Evolutionary conservation across 2,888 invertebrate genomes (phyloP).

Genomic region (Chirona hameri): DNA sequence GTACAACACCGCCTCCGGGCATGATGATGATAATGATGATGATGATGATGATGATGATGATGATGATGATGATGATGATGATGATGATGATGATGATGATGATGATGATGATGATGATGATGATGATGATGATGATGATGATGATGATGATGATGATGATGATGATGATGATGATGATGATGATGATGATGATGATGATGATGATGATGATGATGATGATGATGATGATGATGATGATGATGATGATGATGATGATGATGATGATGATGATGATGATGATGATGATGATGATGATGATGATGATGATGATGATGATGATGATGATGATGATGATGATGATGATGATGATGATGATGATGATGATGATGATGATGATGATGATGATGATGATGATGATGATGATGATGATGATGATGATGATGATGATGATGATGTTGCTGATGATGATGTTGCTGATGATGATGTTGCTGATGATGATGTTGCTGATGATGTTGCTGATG

Average conservation of each 20-base stretch:
- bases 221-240: slow-evolving; percentile 14
- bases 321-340: slow-evolving; percentile 29
- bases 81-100: not conserved
- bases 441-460: no score
- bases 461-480: no score
- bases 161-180: slow-evolving; percentile 24
- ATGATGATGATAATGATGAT: slow-evolving; percentile 7
- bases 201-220: slow-evolving; percentile 24
- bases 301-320: not conserved
- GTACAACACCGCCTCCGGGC: not conserved
- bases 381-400: slow-evolving; percentile 30
- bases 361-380: slow-evolving; percentile 13
- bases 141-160: slow-evolving; percentile 22
- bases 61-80: not conserved
- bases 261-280: slow-evolving; percentile 8
- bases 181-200: slow-evolving; percentile 7
- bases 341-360: slow-evolving; percentile 14
- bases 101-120: not conserved
- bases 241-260: not conserved
- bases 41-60: slow-evolving; percentile 11
- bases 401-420: slow-evolving; percentile 22
- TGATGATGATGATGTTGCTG: not conserved
- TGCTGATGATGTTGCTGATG: no score
- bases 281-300: slow-evolving; percentile 13
- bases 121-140: not conserved